A percentile compares a stretch with the other conserved stretches of the same genome.
Conservation (phyloP, 2,888 invertebrate species). For the Physocephala rufipes region DNA sequence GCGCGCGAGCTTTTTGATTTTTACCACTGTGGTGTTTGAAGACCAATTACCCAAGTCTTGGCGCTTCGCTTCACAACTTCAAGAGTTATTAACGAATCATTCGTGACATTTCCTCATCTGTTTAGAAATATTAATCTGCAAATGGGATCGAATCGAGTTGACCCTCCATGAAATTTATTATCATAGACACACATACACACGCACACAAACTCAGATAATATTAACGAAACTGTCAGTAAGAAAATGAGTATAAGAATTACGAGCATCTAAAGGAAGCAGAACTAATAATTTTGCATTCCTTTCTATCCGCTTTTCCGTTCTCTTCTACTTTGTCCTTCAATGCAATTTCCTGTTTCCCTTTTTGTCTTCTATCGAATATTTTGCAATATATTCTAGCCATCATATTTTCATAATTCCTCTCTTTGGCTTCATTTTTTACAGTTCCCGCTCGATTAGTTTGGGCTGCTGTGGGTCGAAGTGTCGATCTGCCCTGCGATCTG, state of each 20-base stretch:
- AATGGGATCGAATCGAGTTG: no score
- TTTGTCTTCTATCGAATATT: no score
- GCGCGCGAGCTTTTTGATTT: no score
- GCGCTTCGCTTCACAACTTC: no score
- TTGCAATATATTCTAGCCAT: no score
- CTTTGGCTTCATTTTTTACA: conserved; percentile 61
- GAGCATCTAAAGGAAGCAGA: conserved; percentile 32
- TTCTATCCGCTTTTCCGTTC: neutral
- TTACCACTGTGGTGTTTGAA: no score
- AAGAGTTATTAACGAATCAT: conserved; percentile 39
- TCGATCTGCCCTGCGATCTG: conserved; percentile 85
- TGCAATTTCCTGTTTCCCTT: conserved; percentile 18
- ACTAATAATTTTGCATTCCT: conserved; percentile 26
- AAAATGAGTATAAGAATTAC: conserved; percentile 23
- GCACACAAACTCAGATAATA: conserved; percentile 8
- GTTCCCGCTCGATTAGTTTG: conserved; percentile 76
- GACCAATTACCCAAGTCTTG: no score
- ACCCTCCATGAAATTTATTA: no score
- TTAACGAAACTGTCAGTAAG: neutral
- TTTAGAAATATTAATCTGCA: neutral
- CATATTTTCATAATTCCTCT: conserved; percentile 3
- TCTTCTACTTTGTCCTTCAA: neutral
- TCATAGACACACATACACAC: conserved; percentile 8
- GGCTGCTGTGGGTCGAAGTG: conserved; percentile 80
- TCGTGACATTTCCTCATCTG: conserved; percentile 15